Evolutionary conservation across 2,113 vertebrate species (phyloP), one percentile per base, ranked within the genome.

Genomic region (Kryptolebias marmoratus): DNA sequence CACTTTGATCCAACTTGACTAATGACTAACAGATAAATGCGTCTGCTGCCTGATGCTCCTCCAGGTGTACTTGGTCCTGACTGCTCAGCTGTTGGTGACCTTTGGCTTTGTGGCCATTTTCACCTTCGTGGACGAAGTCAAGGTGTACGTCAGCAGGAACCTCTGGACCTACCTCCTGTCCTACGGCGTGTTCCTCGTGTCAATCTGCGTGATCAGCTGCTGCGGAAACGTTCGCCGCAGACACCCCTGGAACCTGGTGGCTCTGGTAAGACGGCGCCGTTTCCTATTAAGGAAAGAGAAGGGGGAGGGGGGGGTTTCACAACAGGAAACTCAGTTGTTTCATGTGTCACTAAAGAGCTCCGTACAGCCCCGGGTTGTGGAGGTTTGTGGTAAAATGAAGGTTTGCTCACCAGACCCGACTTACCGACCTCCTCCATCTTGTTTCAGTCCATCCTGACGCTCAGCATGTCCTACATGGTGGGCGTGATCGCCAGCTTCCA

Each of bases 381-480:
- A 61, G 36, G 7, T 36, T 22, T 22, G 22, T 36, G 32, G 32
- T 36, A 36, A 36, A 36, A 36, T 36, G 32, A 7, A 36, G 7
- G 32, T 36, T 36, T 36, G 22, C 22, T 22, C 22, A 22, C 22
- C 22, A 22, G 22, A 22, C 22, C 22, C 22, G 22, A 22, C 22
- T 22, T 22, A 22, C 22, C 22, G 22, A 22, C 22, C 39, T 42
- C 39, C 2, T 68, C 18, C 57, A 74, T 73, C 11, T 57, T 68
- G 10, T 73, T 78, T 48, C 85, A 98, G 97, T 96, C 96, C 0
- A 80, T 98, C 90, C 92, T 98, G 90, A 98, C 97, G 0, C 14
- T 97, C 71, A 96, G 95, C 76, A 85, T 98, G 90, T 98, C 96
- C 72, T 98, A 98, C 94, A 97, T 98, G 97, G 96, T 97, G 92